Percentiles rank a stretch among this genome's conserved stretches.
These are phyloP conservation scores for Dendropsophus ebraccatus DNA, from an alignment of 2,113 vertebrate genomes.

Conservation along the genomic window DNA sequence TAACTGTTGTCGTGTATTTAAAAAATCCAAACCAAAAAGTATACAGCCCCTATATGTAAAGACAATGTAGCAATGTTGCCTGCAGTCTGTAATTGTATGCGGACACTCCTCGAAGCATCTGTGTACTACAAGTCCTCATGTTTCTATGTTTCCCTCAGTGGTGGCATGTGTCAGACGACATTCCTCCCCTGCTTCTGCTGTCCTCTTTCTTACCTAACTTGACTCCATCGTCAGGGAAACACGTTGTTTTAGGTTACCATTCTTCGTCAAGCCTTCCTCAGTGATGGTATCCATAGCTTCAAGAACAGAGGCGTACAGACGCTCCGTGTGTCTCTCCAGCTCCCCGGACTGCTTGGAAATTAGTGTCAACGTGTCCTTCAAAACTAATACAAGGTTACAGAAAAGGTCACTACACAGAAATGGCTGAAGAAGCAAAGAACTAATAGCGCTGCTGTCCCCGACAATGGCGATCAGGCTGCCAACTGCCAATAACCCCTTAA, in stretches of 20 bases:
- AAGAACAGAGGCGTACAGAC: slow-evolving; percentile 79
- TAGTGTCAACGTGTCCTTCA: slow-evolving; percentile 80
- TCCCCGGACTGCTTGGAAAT: slow-evolving; percentile 79
- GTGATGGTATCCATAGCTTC: slow-evolving; percentile 73
- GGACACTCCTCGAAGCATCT: not conserved
- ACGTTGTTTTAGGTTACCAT: not conserved
- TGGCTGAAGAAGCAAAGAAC: no score
- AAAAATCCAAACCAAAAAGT: no score
- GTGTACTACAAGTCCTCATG: not conserved
- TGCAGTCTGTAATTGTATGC: not conserved
- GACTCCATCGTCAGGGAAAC: slow-evolving; percentile 57
- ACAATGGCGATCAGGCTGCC: no score
- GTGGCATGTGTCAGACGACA: slow-evolving; percentile 17
- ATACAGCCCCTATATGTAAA: not conserved
- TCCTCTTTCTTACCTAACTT: slow-evolving; percentile 64
- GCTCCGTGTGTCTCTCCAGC: slow-evolving; percentile 77
- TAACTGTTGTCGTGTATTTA: not conserved
- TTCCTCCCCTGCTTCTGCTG: not conserved
- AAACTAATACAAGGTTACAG: slow-evolving; percentile 69
- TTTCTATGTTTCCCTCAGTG: not conserved
- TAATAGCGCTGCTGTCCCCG: no score
- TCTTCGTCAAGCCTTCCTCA: slow-evolving; percentile 49
- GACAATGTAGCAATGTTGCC: not conserved
- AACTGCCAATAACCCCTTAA: no score
- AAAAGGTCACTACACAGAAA: no score